phyloP scores from a whole-genome alignment of 92 coral and sea anemone species.

The Bergia sp. region DNA sequence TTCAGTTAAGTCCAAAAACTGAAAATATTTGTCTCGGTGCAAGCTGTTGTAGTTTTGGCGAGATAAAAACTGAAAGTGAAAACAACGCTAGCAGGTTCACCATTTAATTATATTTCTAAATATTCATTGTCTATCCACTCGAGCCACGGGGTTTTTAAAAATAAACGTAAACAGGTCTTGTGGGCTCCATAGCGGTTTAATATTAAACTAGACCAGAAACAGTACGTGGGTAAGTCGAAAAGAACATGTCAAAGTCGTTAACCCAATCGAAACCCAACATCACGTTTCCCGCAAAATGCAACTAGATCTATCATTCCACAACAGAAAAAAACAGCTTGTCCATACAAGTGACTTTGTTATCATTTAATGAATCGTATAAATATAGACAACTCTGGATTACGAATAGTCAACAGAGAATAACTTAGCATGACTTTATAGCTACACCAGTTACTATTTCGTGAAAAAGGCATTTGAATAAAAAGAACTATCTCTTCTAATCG shows the following conservation, averaged over 20 bases:
- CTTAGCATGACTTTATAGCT: background rate
- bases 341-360: background rate
- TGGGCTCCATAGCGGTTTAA: background rate
- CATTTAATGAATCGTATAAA: slow-evolving; percentile 6
- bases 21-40: too few relatives aligned
- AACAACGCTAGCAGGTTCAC: too few relatives aligned
- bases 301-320: background rate
- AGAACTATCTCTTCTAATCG: too few relatives aligned
- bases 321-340: background rate
- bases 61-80: too few relatives aligned
- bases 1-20: too few relatives aligned
- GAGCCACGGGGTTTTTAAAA: too few relatives aligned
- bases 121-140: too few relatives aligned
- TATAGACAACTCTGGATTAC: background rate
- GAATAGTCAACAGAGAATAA: too few relatives aligned
- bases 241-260: background rate
- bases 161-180: background rate
- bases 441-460: background rate
- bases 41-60: too few relatives aligned
- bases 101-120: too few relatives aligned
- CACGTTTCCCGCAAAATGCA: background rate
- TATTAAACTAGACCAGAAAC: background rate
- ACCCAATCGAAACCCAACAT: background rate
- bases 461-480: background rate
- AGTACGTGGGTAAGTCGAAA: background rate